These are phyloP conservation scores for Eulemur rufifrons DNA, from an alignment of 2,113 vertebrate genomes.

Conservation along the genomic window DNA sequence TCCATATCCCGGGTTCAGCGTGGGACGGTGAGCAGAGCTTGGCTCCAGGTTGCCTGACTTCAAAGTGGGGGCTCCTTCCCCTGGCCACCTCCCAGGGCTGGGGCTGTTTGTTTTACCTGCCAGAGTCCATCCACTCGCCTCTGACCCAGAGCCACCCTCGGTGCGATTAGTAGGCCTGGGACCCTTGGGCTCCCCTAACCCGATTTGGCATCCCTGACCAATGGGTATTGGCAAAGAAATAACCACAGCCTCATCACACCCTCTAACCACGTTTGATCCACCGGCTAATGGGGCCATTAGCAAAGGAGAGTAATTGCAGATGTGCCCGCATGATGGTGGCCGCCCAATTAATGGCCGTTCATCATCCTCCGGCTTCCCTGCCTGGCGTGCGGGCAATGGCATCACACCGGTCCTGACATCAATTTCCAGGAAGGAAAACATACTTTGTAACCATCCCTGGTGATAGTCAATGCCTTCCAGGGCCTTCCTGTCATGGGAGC, in stretches of 20 bases:
- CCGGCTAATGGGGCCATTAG: slow-evolving; percentile 79
- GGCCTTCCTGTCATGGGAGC: not conserved
- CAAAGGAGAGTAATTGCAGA: slow-evolving; percentile 78
- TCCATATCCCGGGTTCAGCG: not conserved
- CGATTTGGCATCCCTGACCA: not conserved
- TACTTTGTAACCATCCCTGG: not conserved
- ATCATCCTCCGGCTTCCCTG: not conserved
- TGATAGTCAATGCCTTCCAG: not conserved
- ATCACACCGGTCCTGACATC: slow-evolving; percentile 37
- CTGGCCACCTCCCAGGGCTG: not conserved
- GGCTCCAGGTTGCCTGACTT: not conserved
- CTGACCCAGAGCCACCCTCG: not conserved
- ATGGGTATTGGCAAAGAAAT: slow-evolving; percentile 70
- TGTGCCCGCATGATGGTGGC: slow-evolving; percentile 28
- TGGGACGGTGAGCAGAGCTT: not conserved
- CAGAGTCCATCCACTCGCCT: not conserved
- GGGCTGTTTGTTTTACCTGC: not conserved
- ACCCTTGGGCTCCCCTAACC: not conserved
- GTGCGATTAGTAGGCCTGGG: not conserved
- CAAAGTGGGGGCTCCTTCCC: not conserved
- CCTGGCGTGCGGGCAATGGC: slow-evolving; percentile 20
- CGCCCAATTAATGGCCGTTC: slow-evolving; percentile 55
- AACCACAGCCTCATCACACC: slow-evolving; percentile 51
- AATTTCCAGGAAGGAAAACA: slow-evolving; percentile 55
- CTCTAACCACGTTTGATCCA: slow-evolving; percentile 71